Base-by-base conservation (phyloP, 2,888 invertebrate genomes). In the Mamestra brassicae region DNA sequence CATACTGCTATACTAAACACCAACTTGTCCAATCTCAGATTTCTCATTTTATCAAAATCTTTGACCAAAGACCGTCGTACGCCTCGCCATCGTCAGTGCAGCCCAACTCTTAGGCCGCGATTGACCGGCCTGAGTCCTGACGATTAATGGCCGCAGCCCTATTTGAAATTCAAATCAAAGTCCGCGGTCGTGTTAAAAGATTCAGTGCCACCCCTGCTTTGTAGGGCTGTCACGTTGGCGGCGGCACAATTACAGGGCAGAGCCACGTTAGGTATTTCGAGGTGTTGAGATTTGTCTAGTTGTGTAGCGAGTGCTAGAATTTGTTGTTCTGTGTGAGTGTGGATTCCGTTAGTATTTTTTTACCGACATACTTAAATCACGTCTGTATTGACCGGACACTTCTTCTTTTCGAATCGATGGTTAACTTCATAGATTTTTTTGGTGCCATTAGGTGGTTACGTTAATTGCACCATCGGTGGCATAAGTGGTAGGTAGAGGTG, bases 141-240 rank as follows among this genome's bases (percentile, higher is more conserved):
- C 85, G 86, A 89, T 89, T 89, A 86, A 89, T 89, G 86, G 76
- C 67, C 76, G 52, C 74, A 70, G 66, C 58, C 79, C 84, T 65
- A 89, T 89, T 89, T 88, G 90, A 87, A 88, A 83, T 89, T 89
- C 89, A 89, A 89, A 89, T 89, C 79, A 84, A 85, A 83, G 81
- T 83, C 84, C 84, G 86, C 67, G 84, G 81, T 80, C 76, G 82
- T 87, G 52, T 52, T 52, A 52, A 17, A 52, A 52, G 52, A 17
- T 52, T 52, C 52, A 17, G 52, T 61, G 67, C 69, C 69, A 62
- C 71, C 84, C 84, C 76, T 82, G 42, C 38, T 83, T 58, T 61
- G 71, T 76, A 87, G 71, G 82, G 82, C n/a, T 68, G 76, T 60
- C 71, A 80, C 84, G 84, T 80, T 50, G 63, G 66, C 66, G 60